A percentile compares a stretch with the other conserved stretches of the same genome.
These are phyloP conservation scores for Saccopteryx leptura DNA, from an alignment of 2,113 vertebrate genomes.

Conservation along the genomic window DNA sequence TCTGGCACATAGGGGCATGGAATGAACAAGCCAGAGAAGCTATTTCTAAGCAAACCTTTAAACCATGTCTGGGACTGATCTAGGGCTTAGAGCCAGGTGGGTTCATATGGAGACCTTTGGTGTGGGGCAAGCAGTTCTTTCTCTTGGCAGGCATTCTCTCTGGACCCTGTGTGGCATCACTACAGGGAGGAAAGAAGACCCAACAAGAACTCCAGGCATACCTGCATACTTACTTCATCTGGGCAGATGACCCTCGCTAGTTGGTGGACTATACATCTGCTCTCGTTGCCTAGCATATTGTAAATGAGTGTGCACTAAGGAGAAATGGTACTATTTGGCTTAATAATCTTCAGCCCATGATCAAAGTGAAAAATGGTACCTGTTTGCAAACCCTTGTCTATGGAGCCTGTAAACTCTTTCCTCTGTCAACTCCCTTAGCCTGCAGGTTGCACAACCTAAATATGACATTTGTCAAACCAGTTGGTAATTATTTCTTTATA, in stretches of 20 bases:
- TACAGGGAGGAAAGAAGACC: background rate
- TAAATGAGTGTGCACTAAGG: background rate
- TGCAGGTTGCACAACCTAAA: background rate
- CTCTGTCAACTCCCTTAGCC: background rate
- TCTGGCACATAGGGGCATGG: background rate
- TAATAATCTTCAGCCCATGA: background rate
- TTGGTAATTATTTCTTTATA: conserved; percentile 45
- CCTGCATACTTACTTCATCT: background rate
- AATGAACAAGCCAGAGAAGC: background rate
- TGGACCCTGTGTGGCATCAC: background rate
- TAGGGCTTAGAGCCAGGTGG: background rate
- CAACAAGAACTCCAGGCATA: background rate
- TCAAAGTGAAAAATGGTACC: background rate
- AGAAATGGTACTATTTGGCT: conserved; percentile 7
- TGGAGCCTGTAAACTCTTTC: background rate
- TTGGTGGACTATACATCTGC: background rate
- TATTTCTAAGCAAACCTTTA: background rate
- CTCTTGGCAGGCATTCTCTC: background rate
- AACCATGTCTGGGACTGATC: background rate
- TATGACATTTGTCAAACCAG: background rate
- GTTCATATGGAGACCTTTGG: background rate
- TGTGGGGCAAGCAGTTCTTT: background rate
- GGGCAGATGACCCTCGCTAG: background rate
- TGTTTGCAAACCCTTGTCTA: background rate
- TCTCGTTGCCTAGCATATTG: background rate